Evolutionary conservation across 2,797 vertebrate species (phyloP), one percentile per base, ranked within the genome.

Genomic region (Anguilla pacifica): DNA sequence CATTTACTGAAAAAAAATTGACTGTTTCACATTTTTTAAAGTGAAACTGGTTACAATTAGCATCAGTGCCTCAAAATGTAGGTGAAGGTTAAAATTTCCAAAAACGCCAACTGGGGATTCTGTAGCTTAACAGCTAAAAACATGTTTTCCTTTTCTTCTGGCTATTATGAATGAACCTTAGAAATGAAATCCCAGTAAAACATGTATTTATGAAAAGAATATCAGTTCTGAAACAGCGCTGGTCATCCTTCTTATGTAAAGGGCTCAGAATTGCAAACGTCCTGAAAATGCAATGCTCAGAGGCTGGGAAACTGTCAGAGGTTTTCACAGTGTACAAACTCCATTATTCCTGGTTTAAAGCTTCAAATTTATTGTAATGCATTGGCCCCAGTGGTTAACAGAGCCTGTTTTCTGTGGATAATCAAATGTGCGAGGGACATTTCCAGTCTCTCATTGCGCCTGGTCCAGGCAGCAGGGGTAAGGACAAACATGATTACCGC

Each of bases 351-450:
- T 67, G 55, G 17, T 61, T 19, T 10, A 5, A 35, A 22, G 43
- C 57, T 39, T 64, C 67, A 5, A 64, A 85, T 84, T 53, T 5
- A 46, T 25, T n/a, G 6, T 35, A n/a, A 46, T 85, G 7, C 35
- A 49, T 67, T 4, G 39, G 84, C 84, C 57, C 17, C 39, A 49
- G 17, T 43, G 84, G 55, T 85, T 85, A 85, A 43, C 31, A 85
- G 7, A 25, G 84, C 57, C 53, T 49, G 25, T 67, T n/a, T 85
- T 85, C 84, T 46, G n/a, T 25, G 55, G 55, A 25, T 67, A 85
- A 67, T 85, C 35, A 46, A 85, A 85, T 64, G 59, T 67, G 39
- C 53, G 17, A 84, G 28, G n/a, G 53, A 39, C n/a, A 59, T 84
- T 84, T 84, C 28, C 83, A 84, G 83, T 53, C 31, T 5, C 51